Evolutionary conservation across 2,113 vertebrate species (phyloP), one percentile per base, ranked within the genome.

Genomic region (Thalassoma bifasciatum): DNA sequence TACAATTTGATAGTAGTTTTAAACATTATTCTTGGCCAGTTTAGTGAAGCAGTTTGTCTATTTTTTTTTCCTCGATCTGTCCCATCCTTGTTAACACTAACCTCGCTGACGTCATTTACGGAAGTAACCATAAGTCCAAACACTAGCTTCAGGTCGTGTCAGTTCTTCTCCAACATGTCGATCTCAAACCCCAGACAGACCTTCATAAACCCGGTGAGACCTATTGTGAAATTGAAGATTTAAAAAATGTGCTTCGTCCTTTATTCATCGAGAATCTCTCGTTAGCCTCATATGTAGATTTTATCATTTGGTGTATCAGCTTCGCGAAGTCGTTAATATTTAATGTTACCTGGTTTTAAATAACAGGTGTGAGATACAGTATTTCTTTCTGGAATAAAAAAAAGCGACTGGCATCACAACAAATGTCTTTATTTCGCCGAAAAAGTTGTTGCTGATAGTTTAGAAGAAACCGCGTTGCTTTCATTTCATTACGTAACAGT

Each of bases 151-250:
- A 2, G 2, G 0, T n/a, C 22, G 9, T n/a, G 9, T 2, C 36
- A 7, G 6, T 8, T 53, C 34, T 23, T 24, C 10, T 10, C 1
- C 56, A 60, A 65, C 12, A 94, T 94, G 93, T 88, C 92, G 1
- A 21, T 81, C 52, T 84, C 82, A 3, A 83, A 70, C 26, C 83
- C 92, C 44, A 94, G 89, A 63, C 94, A 93, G 68, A 82, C 85
- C 1, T 81, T 94, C 53, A 1, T 73, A 1, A 92, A 87, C 21
- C 57, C 21, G 13, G 57, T 60, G 21, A 60, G 57, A n/a, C 9
- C 13, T 44, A 4, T 4, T 30, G 30, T 30, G 30, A 30, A 30
- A 30, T 30, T 30, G 6, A 3, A 44, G 4, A 17, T 17, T 46
- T 17, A 17, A 17, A 17, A 1, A 52, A 17, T 9, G 0, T 19